A percentile compares a stretch with the other conserved stretches of the same genome.
Conservation (phyloP, 2,888 invertebrate species). For the Mechanitis messenoides region DNA sequence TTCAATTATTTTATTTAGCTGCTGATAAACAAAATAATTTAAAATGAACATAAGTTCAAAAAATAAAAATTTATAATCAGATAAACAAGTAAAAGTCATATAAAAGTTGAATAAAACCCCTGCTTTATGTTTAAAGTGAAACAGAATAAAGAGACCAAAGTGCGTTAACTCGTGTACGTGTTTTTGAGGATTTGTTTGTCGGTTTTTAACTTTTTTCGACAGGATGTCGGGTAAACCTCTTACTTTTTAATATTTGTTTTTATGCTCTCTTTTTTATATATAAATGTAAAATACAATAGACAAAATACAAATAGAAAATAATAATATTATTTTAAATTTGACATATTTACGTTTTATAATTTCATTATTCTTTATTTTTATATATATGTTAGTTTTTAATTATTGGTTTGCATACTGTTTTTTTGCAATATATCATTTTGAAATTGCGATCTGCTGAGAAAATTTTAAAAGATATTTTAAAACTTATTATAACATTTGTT, state of each 20-base stretch:
- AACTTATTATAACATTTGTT: neutral
- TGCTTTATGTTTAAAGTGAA: constrained; percentile 1
- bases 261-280: constrained; percentile 15
- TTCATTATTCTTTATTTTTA: neutral
- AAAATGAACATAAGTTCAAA: neutral
- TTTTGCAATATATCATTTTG: too few species aligned
- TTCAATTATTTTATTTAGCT: too few species aligned
- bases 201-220: constrained; percentile 28
- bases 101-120: neutral
- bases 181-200: constrained; percentile 11
- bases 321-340: neutral
- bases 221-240: constrained; percentile 23
- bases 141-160: constrained; percentile 4
- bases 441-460: too few species aligned
- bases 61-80: neutral
- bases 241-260: constrained; percentile 22
- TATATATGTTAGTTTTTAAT: too few species aligned
- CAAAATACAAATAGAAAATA: constrained; percentile 9
- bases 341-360: neutral
- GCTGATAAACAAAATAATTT: neutral
- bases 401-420: too few species aligned
- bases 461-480: too few species aligned
- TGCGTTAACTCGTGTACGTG: constrained; percentile 5
- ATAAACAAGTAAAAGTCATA: constrained; percentile 1
- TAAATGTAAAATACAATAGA: constrained; percentile 15